phyloP scores from a whole-genome alignment of 2,888 invertebrate species.

The Oligia latruncula region DNA sequence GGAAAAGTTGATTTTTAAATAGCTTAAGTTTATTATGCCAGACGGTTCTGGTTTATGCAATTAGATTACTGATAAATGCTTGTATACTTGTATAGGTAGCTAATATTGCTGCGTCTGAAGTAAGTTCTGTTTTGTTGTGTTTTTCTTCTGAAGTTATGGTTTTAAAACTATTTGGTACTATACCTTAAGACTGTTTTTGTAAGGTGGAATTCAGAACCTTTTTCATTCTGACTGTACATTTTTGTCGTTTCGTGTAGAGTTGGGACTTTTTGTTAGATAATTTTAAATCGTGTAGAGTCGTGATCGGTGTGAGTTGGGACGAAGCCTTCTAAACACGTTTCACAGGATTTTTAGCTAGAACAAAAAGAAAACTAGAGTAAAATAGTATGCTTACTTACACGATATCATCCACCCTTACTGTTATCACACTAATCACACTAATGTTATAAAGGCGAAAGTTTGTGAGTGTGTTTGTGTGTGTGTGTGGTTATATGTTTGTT shows the following conservation, averaged over 20 bases:
- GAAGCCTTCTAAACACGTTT: not conserved
- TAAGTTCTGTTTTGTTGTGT: too few relatives aligned
- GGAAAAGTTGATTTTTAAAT: constrained; percentile 46
- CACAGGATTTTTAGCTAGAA: not conserved
- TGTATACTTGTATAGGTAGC: not conserved
- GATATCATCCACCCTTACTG: not conserved
- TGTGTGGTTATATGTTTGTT: too few relatives aligned
- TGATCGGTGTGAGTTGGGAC: too few relatives aligned
- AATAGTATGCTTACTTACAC: too few relatives aligned
- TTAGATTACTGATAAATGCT: constrained; percentile 21
- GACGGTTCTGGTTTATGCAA: constrained; percentile 17
- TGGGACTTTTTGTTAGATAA: too few relatives aligned
- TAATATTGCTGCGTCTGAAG: not conserved
- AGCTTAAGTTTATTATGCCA: constrained; percentile 15
- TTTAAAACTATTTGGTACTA: not conserved
- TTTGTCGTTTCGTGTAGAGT: too few relatives aligned
- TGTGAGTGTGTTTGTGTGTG: too few relatives aligned
- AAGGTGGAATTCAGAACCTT: too few relatives aligned
- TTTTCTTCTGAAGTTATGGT: not conserved
- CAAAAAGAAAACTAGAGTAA: not conserved
- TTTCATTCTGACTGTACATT: too few relatives aligned
- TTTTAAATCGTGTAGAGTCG: too few relatives aligned
- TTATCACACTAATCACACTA: too few relatives aligned
- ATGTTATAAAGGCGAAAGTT: too few relatives aligned
- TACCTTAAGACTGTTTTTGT: not conserved